Evolutionary conservation across 2,797 vertebrate genomes (phyloP).

Genomic region (Sternarchorhynchus goeldii): DNA sequence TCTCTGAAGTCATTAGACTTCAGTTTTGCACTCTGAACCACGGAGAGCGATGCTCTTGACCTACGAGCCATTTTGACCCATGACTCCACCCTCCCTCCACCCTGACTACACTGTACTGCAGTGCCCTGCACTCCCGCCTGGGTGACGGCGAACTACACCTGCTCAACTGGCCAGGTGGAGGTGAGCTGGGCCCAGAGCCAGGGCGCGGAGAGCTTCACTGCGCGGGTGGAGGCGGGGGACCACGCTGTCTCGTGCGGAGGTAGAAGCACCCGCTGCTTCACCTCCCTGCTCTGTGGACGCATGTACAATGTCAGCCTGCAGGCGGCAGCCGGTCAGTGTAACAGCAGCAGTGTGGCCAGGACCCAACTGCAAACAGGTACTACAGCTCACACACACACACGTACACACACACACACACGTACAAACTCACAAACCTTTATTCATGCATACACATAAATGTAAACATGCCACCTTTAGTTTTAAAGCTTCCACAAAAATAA

Average conservation of each 20-base stretch:
- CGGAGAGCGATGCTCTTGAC: no score
- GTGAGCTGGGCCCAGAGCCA: constrained; percentile 72
- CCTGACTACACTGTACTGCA: constrained; percentile 46
- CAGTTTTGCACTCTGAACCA: no score
- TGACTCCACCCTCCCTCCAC: background rate
- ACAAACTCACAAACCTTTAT: no score
- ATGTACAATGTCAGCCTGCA: constrained; percentile 66
- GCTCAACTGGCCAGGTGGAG: constrained; percentile 60
- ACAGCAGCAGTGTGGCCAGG: constrained; percentile 65
- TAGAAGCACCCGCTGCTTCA: constrained; percentile 62
- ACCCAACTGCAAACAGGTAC: constrained; percentile 69
- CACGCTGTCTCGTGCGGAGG: constrained; percentile 59
- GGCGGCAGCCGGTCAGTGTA: constrained; percentile 69
- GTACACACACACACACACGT: background rate
- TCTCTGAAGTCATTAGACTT: no score
- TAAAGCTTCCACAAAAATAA: no score
- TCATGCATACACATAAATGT: no score
- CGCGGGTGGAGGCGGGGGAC: constrained; percentile 42
- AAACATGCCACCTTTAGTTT: no score
- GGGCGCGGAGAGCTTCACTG: constrained; percentile 64
- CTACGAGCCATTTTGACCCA: background rate
- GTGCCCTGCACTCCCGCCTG: constrained; percentile 73
- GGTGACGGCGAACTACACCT: constrained; percentile 62
- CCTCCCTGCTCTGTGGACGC: constrained; percentile 67
- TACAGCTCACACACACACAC: background rate